These are phyloP conservation scores for Acrossocheilus wenchowensis DNA, from an alignment of 2,797 vertebrate species.

Conservation along the genomic window DNA sequence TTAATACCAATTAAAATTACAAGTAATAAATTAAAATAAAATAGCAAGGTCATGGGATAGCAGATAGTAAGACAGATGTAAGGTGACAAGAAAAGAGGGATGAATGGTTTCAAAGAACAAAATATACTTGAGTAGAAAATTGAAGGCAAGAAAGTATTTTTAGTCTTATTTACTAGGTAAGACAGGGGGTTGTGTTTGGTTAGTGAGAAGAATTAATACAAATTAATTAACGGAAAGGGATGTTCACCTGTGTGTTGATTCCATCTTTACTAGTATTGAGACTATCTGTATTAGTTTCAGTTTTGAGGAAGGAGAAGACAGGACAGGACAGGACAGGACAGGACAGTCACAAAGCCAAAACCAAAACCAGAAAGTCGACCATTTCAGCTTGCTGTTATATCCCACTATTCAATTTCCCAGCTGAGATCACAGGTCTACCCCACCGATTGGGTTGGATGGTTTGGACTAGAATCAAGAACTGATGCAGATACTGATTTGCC, in stretches of 20 bases:
- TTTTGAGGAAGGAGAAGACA: slow-evolving; percentile 15
- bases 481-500: slow-evolving; percentile 42
- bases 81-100: slow-evolving; percentile 1
- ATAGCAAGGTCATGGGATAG: slow-evolving; percentile 29
- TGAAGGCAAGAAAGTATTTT: neutral
- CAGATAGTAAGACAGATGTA: slow-evolving; percentile 33
- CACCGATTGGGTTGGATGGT: slow-evolving; percentile 64
- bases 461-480: slow-evolving; percentile 59
- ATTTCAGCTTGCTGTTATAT: neutral
- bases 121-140: neutral
- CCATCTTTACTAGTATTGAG: neutral
- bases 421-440: slow-evolving; percentile 31
- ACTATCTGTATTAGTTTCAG: neutral
- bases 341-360: neutral
- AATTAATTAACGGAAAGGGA: neutral
- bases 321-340: slow-evolving; percentile 3
- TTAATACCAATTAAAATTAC: neutral
- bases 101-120: neutral
- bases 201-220: neutral
- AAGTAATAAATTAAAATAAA: neutral
- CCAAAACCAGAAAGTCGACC: neutral
- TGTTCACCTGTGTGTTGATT: neutral
- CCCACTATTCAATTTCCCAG: neutral
- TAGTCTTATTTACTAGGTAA: neutral
- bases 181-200: neutral